Evolutionary conservation across 2,888 invertebrate genomes (phyloP), one percentile per base, ranked within the genome.

Genomic region (Timema podura): DNA sequence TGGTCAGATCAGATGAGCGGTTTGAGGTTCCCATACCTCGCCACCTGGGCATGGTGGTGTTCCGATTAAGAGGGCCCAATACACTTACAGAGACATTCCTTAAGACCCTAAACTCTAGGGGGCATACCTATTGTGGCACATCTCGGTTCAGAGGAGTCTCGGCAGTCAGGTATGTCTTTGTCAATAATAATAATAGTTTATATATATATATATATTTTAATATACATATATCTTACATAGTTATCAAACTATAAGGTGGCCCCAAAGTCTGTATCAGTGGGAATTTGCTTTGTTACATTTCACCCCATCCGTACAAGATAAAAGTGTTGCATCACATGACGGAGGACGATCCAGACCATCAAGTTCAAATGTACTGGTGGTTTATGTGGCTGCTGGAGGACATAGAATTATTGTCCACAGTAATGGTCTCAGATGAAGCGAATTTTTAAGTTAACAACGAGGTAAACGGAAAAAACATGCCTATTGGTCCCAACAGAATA

Each of bases 361-460:
- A n/a, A 57, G 16, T 57, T 57, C 16, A 57, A 57, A 57, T 57
- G 57, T 57, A n/a, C n/a, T 9, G 6, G 5, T 57, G 57, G 57
- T 57, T 57, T n/a, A 13, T 8, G 5, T 15, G 15, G n/a, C 8
- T 3, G 15, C 9, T 16, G 9, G 57, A 57, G 57, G 57, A 57
- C 57, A n/a, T 16, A 13, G 9, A 6, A 11, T 57, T 57, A 9
- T 57, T n/a, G 15, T 8, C 10, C 8, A 57, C 15, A 13, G 30
- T 57, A 9, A 57, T 57, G 57, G 9, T 57, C 6, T 57, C 57
- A 9, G 15, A 13, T n/a, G 3, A 57, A n/a, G 15, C 15, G 8
- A 57, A n/a, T n/a, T 57, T 7, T 57, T 57, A n/a, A 6, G 57
- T 57, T 9, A 57, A 57, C 15, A n/a, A 30, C n/a, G 57, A 57